These are phyloP conservation scores for Chiloscyllium plagiosum DNA, from an alignment of 2,113 vertebrate genomes.

Conservation along the genomic window DNA sequence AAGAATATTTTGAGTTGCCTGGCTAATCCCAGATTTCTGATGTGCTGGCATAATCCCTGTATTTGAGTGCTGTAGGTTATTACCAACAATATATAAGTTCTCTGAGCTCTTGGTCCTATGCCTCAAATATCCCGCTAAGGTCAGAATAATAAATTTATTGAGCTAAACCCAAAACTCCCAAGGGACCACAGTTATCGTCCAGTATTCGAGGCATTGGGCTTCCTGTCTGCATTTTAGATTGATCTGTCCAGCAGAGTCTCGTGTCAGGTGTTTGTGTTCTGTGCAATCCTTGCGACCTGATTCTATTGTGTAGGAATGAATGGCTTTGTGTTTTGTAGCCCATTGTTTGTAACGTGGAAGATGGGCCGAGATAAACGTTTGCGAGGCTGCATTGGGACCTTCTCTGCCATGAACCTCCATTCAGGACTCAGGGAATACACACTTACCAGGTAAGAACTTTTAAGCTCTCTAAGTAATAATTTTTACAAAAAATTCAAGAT, in stretches of 20 bases:
- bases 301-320: constrained; percentile 44
- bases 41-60: neutral
- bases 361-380: constrained; percentile 74
- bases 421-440: constrained; percentile 84
- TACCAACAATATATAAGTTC: neutral
- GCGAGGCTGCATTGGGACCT: constrained; percentile 75
- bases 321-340: constrained; percentile 58
- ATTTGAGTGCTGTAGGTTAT: neutral
- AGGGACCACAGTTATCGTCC: neutral
- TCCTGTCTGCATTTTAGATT: neutral
- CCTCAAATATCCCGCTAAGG: neutral
- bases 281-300: neutral
- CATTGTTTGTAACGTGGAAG: constrained; percentile 80
- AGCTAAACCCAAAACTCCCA: neutral
- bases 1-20: neutral
- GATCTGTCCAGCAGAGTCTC: neutral
- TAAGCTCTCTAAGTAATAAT: neutral
- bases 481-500: neutral
- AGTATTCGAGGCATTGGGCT: neutral
- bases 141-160: neutral
- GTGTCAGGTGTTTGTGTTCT: neutral
- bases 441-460: constrained; percentile 65
- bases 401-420: constrained; percentile 79
- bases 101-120: neutral
- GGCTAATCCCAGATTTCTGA: neutral